phyloP scores from a whole-genome alignment of 2,113 vertebrate genomes.

The Climacteris rufus region DNA sequence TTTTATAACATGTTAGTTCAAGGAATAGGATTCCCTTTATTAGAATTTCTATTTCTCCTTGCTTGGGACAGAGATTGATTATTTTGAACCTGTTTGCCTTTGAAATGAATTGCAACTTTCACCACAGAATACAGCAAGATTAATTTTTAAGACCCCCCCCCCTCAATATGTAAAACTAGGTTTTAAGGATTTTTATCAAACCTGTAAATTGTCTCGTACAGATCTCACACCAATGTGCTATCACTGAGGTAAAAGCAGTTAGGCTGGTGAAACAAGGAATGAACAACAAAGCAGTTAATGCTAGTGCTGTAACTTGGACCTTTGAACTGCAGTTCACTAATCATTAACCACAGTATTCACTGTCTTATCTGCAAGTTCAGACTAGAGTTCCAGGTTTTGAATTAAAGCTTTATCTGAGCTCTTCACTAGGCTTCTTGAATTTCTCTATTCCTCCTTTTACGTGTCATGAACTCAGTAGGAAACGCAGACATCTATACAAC shows the following conservation, averaged over 20 bases:
- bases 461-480: not conserved
- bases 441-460: not conserved
- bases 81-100: not conserved
- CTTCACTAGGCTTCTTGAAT: not conserved
- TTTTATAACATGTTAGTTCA: not conserved
- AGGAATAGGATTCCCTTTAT: not conserved
- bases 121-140: not conserved
- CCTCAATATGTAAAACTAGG: not conserved
- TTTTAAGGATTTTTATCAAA: not conserved
- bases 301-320: not conserved
- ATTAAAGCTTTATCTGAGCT: not conserved
- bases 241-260: not conserved
- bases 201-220: not conserved
- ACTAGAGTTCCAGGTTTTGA: not conserved
- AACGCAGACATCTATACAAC: not conserved
- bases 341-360: conserved; percentile 28
- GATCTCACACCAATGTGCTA: not conserved
- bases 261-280: not conserved
- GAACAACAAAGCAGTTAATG: not conserved
- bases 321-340: conserved; percentile 8
- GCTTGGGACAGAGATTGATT: not conserved
- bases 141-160: not conserved
- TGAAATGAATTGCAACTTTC: not conserved
- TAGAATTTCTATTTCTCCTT: not conserved
- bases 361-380: not conserved